Conservation (phyloP, 2,113 vertebrate genomes). For the Sialia sialis region DNA sequence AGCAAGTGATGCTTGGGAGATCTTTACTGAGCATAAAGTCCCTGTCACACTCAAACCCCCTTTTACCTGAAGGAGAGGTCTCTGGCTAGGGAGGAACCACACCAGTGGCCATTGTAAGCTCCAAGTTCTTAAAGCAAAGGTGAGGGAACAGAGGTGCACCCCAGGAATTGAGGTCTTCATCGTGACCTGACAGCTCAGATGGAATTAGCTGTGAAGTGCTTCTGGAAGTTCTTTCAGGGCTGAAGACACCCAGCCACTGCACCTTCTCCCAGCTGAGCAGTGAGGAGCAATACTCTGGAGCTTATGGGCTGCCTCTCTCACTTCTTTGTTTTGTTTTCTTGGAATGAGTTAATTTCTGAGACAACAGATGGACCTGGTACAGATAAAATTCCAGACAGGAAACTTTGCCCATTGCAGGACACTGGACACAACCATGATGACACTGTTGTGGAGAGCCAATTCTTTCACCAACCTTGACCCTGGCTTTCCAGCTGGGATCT, state of each 20-base stretch:
- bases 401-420: not conserved
- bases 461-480: not conserved
- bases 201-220: not conserved
- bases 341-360: not conserved
- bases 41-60: not conserved
- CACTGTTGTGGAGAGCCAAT: not conserved
- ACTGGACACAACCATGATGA: not conserved
- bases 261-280: not conserved
- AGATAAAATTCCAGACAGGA: not conserved
- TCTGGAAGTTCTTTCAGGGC: not conserved
- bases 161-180: rapidly evolving
- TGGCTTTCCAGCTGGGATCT: not conserved
- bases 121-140: not conserved
- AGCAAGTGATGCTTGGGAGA: not conserved
- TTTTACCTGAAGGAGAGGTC: not conserved
- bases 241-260: not conserved
- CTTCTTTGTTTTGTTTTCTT: not conserved
- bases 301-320: not conserved
- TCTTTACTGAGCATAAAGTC: not conserved
- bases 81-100: not conserved
- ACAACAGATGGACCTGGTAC: not conserved
- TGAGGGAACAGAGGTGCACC: not conserved
- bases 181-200: not conserved
- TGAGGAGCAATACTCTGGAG: not conserved
- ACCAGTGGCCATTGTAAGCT: not conserved